A percentile compares a stretch with the other conserved stretches of the same genome.
These are phyloP conservation scores for Carduelis carduelis DNA, from an alignment of 2,797 vertebrate genomes.

Conservation along the genomic window DNA sequence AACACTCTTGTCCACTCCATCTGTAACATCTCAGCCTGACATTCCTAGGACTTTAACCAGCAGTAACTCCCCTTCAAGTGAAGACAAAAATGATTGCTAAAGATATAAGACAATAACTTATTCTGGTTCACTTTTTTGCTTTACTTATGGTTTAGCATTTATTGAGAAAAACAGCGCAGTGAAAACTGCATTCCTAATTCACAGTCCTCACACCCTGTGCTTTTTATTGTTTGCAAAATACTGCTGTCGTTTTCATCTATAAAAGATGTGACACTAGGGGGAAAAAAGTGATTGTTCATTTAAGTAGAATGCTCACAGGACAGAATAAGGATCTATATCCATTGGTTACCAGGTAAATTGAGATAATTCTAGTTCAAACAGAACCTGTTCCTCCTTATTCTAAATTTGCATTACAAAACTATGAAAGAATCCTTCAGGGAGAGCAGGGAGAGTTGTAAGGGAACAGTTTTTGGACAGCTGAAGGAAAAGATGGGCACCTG, in stretches of 20 bases:
- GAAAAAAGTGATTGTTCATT: neutral
- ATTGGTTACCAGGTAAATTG: slow-evolving; percentile 1
- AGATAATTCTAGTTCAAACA: slow-evolving; percentile 27
- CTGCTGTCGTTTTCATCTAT: neutral
- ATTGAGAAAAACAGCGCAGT: neutral
- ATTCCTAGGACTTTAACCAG: neutral
- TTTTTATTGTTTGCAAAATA: slow-evolving; percentile 1
- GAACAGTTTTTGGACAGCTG: slow-evolving; percentile 46
- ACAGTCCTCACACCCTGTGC: neutral
- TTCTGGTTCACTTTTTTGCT: neutral
- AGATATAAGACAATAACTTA: neutral
- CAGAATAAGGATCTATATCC: neutral
- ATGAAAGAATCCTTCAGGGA: neutral
- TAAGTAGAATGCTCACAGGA: slow-evolving; percentile 8
- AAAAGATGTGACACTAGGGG: neutral
- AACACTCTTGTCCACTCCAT: neutral
- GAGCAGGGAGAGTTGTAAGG: neutral
- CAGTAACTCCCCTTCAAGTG: neutral
- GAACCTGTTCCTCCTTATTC: neutral
- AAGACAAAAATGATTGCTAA: neutral
- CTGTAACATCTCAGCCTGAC: neutral
- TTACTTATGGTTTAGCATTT: neutral
- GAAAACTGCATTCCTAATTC: neutral
- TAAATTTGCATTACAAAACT: slow-evolving; percentile 53
- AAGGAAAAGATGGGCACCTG: slow-evolving; percentile 63